Evolutionary conservation across 2,797 vertebrate species (phyloP), one percentile per base, ranked within the genome.

Genomic region (Phalloptychus januarius): DNA sequence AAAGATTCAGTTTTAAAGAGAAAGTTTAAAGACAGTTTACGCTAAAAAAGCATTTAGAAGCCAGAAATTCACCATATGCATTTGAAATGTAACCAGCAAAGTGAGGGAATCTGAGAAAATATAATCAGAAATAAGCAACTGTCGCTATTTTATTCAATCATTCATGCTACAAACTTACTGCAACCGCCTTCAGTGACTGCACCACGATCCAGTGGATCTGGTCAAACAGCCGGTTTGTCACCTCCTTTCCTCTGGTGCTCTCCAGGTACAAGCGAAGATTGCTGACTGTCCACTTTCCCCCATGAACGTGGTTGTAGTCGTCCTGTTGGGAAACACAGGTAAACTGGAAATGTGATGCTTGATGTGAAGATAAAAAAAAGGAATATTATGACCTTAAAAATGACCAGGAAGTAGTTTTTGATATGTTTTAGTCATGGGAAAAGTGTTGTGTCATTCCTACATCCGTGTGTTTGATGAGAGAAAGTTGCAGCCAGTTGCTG

Each of bases 151-250:
- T 7, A 69, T 44, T 5, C 16, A 52, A 4, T 25, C 63, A 5
- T 40, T 25, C 63, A 25, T 4, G 33, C 33, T 25, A 38, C 81
- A 4, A 10, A 95, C 98, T 96, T 88, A 99, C 98, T 63, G 98
- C 97, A 50, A 99, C 97, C 0, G 98, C 98, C 90, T 98, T 99
- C 84, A 99, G 95, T 0, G 98, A 99, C 91, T 99, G 98, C 83
- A 99, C 97, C 72, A 99, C 96, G 63, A 99, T 97, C 98, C 98
- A 99, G 89, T 99, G 96, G 89, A 99, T 99, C 93, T 99, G 97
- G 87, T 99, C 97, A 50, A 99, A 99, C 71, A 99, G 95, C 67
- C 96, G 96, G 89, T 92, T 94, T 28, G 98, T 99, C 91, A 99
- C 98, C 75, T 98, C 97, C 89, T 95, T 96, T 67, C 98, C 98